phyloP scores from a whole-genome alignment of 2,888 invertebrate genomes.

The Pycnomerus fuliginosus region DNA sequence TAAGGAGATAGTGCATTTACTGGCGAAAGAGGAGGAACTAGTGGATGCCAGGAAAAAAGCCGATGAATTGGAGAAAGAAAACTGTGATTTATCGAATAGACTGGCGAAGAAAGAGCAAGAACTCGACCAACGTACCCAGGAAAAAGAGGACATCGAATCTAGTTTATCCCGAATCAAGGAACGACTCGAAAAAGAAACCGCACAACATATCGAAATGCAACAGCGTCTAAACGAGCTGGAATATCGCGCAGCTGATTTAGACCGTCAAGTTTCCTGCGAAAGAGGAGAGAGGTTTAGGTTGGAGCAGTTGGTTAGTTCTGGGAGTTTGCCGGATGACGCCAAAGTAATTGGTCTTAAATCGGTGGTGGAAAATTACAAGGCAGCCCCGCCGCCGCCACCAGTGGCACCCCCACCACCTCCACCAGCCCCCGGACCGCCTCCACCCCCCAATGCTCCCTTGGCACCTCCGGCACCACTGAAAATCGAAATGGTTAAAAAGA shows the following conservation, averaged over 20 bases:
- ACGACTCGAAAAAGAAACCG: constrained; percentile 84
- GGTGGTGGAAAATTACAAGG: constrained; percentile 36
- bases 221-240: constrained; percentile 63
- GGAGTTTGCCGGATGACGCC: constrained; percentile 91
- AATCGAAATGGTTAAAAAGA: constrained; percentile 68
- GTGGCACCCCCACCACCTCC: constrained; percentile 58
- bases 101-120: constrained; percentile 92
- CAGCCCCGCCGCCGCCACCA: constrained; percentile 48
- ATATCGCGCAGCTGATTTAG: constrained; percentile 54
- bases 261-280: constrained; percentile 69
- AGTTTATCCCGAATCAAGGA: constrained; percentile 78
- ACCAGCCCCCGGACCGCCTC: constrained; percentile 60
- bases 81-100: constrained; percentile 81
- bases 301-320: constrained; percentile 83
- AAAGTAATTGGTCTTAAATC: constrained; percentile 64
- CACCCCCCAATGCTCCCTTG: constrained; percentile 61
- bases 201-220: constrained; percentile 82
- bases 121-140: constrained; percentile 83
- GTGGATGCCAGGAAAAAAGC: constrained; percentile 84
- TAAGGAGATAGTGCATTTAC: constrained; percentile 82
- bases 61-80: constrained; percentile 84
- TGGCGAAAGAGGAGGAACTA: constrained; percentile 92
- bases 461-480: constrained; percentile 58
- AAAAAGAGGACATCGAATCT: constrained; percentile 89
- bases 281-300: constrained; percentile 78